Percentiles rank a stretch among this genome's conserved stretches.
Conservation (phyloP, 2,888 invertebrate genomes). For the Clostera curtula region DNA sequence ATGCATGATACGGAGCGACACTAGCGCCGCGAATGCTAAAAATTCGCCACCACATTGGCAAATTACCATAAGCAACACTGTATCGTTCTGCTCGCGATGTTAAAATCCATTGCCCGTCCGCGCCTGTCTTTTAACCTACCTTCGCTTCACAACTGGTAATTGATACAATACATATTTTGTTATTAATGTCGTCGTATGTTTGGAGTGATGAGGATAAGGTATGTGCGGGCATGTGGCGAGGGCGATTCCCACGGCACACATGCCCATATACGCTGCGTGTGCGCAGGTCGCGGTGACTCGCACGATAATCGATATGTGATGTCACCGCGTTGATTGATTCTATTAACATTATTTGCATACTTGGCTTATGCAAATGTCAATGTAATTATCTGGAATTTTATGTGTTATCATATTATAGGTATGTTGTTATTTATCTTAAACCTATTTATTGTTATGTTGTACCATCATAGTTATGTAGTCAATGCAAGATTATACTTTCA, state of each 20-base stretch:
- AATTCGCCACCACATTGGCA: conserved; percentile 39
- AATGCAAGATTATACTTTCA: no score
- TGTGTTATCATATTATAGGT: no score
- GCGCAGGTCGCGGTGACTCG: conserved; percentile 16
- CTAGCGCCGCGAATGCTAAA: conserved; percentile 37
- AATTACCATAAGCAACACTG: no score
- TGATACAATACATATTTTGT: conserved; percentile 3
- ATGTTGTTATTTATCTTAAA: no score
- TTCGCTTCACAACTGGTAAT: not conserved
- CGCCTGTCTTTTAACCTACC: no score
- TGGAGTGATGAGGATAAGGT: conserved; percentile 13
- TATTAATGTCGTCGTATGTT: not conserved
- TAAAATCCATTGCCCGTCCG: no score
- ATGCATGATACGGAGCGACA: conserved; percentile 39
- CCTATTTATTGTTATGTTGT: no score
- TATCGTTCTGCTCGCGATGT: no score
- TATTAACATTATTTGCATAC: not conserved
- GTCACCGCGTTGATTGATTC: not conserved
- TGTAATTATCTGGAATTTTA: no score
- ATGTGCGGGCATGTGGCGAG: conserved; percentile 24
- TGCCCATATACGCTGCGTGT: conserved; percentile 48
- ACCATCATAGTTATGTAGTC: no score
- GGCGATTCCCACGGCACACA: conserved; percentile 62
- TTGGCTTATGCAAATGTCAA: no score
- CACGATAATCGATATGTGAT: conserved; percentile 4